phyloP scores from a whole-genome alignment of 2,888 invertebrate species.

The Coecobrya sp. region DNA sequence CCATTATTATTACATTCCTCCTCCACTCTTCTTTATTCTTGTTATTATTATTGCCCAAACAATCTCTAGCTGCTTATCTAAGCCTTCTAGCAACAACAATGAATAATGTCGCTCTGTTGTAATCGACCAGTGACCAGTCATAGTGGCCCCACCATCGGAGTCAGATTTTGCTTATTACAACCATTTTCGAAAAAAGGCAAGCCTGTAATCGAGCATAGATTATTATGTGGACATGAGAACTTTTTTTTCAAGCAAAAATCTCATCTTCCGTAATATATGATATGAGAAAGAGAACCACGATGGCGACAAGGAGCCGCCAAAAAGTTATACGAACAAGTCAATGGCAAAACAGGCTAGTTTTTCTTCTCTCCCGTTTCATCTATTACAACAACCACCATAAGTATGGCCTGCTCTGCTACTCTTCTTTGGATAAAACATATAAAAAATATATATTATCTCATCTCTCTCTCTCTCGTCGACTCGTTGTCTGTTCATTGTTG shows the following conservation, averaged over 20 bases:
- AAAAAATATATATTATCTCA: slow-evolving; percentile 76
- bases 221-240: slow-evolving; percentile 79
- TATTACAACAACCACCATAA: slow-evolving; percentile 6
- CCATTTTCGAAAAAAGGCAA: slow-evolving; percentile 73
- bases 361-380: slow-evolving; percentile 42
- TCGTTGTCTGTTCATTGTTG: slow-evolving; percentile 79
- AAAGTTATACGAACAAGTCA: slow-evolving; percentile 78
- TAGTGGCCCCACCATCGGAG: slow-evolving; percentile 67
- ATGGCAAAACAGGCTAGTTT: slow-evolving; percentile 77
- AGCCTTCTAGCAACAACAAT: slow-evolving; percentile 68
- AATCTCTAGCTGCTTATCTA: slow-evolving; percentile 47
- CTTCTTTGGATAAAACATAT: slow-evolving; percentile 65
- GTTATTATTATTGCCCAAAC: slow-evolving; percentile 49
- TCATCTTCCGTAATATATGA: slow-evolving; percentile 80
- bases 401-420: slow-evolving; percentile 39
- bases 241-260: slow-evolving; percentile 78
- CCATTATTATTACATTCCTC: slow-evolving; percentile 66
- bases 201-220: slow-evolving; percentile 79
- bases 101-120: slow-evolving; percentile 78
- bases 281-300: slow-evolving; percentile 71
- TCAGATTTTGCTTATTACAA: slow-evolving; percentile 77
- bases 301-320: slow-evolving; percentile 77
- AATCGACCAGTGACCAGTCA: slow-evolving; percentile 77
- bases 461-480: slow-evolving; percentile 76
- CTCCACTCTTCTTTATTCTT: slow-evolving; percentile 30